Evolutionary conservation across 2,888 invertebrate species (phyloP).

Genomic region (Epiblema foenella): DNA sequence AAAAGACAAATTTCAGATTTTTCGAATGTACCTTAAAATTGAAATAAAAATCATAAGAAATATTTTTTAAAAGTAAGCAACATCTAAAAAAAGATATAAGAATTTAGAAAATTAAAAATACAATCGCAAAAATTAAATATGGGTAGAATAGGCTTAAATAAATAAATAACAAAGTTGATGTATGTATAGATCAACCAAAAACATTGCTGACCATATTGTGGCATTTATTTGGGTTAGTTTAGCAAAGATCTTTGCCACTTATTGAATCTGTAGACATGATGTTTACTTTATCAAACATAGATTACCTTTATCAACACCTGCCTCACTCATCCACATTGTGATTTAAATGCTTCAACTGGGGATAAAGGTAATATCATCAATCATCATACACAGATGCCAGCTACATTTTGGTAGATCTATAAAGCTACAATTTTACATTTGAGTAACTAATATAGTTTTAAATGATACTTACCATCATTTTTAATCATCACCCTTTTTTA

Average conservation of each 20-base stretch:
- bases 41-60: too few species aligned
- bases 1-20: too few species aligned
- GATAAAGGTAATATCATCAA: neutral
- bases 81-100: too few species aligned
- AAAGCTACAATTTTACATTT: neutral
- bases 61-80: too few species aligned
- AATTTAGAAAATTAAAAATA: too few species aligned
- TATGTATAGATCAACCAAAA: slow-evolving; percentile 56
- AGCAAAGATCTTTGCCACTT: slow-evolving; percentile 10
- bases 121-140: too few species aligned
- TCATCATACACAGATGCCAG: neutral
- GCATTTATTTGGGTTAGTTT: slow-evolving; percentile 22
- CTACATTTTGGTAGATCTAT: slow-evolving; percentile 41
- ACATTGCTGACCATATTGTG: slow-evolving; percentile 47
- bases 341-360: neutral
- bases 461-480: slow-evolving; percentile 42
- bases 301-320: too few species aligned
- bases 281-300: too few species aligned
- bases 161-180: neutral
- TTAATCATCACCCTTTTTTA: slow-evolving; percentile 17
- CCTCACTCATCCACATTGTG: too few species aligned
- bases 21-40: too few species aligned
- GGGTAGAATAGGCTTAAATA: too few species aligned
- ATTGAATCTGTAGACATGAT: neutral
- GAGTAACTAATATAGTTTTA: neutral